Evolutionary conservation across 1,140 invertebrate genomes (phyloP), one percentile per base, ranked within the genome.

Genomic region (Cylas formicarius): DNA sequence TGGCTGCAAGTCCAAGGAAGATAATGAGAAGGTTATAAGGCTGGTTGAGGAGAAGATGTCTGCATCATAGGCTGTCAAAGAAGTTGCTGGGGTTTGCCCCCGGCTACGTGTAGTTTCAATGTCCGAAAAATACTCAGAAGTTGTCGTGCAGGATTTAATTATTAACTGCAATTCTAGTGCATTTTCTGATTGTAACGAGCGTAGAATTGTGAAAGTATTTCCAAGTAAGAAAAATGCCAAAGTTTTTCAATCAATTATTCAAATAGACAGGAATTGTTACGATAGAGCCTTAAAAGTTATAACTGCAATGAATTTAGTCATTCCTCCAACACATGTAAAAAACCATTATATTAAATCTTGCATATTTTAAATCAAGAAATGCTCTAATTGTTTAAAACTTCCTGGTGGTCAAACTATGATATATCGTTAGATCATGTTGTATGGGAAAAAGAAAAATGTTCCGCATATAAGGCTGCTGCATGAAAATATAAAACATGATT

Each of bases 141-240:
- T 7, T 19, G 34, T 2, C 17, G 10, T 36, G 34, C 6, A 20
- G 10, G 4, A 38, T 38, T 24, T 24, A 13, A 16, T 38, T 2
- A 13, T 38, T 31, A 38, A 24, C 14, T 21, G 36, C 19, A 38
- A 38, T 38, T 24, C 36, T 5, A 24, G 27, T 3, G 19, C 27
- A 7, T 38, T 38, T 24, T 22, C 22, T 38, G 36, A 2, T 16
- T 21, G 11, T 4, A 14, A n/a, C 8, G 36, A 38, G 6, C 27
- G 2, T 38, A 39, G 8, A n/a, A 8, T 26, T 16, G 23, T 39
- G 16, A 26, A 27, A 26, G 17, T 6, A 0, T 6, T 39, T 39
- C 34, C 34, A 2, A 39, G 23, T 2, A 26, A 37, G 22, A 39
- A 39, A 26, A 39, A 39, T 39, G 0, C n/a, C n/a, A n/a, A n/a